A percentile compares a stretch with the other conserved stretches of the same genome.
Evolutionary conservation across 92 coral and sea anemone species (phyloP).

Genomic region (Phenganax stokvisi): DNA sequence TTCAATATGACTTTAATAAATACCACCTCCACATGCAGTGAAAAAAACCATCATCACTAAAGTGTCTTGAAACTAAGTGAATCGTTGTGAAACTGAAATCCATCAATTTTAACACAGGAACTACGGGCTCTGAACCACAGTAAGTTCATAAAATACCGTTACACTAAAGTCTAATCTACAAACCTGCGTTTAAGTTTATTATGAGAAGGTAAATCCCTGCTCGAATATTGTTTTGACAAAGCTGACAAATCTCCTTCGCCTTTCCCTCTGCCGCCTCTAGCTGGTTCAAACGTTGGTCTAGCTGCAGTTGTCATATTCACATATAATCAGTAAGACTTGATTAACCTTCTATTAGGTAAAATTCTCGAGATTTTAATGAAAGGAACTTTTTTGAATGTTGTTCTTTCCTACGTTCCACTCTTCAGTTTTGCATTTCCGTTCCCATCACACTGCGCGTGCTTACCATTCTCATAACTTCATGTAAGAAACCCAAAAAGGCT

Average conservation of each 20-base stretch:
- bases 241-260: conserved; percentile 96
- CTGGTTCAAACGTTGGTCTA: conserved; percentile 97
- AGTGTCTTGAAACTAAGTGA: no score
- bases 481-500: no score
- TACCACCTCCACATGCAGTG: no score
- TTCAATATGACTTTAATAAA: no score
- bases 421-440: no score
- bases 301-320: conserved; percentile 90
- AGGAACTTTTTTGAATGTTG: not conserved
- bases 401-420: no score
- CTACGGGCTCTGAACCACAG: not conserved
- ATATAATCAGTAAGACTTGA: not conserved
- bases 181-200: conserved; percentile 96
- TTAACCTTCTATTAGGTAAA: not conserved
- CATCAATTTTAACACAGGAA: no score
- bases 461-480: no score
- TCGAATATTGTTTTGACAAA: conserved; percentile 91
- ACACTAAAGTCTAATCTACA: not conserved
- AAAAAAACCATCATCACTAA: no score
- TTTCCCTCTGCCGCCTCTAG: conserved; percentile 93
- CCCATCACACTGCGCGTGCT: no score
- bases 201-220: conserved; percentile 94
- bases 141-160: not conserved
- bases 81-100: no score
- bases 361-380: not conserved